Percentiles rank a stretch among this genome's conserved stretches.
These are phyloP conservation scores for Muricea muricata DNA, from an alignment of 92 coral and sea anemone genomes.

Conservation along the genomic window DNA sequence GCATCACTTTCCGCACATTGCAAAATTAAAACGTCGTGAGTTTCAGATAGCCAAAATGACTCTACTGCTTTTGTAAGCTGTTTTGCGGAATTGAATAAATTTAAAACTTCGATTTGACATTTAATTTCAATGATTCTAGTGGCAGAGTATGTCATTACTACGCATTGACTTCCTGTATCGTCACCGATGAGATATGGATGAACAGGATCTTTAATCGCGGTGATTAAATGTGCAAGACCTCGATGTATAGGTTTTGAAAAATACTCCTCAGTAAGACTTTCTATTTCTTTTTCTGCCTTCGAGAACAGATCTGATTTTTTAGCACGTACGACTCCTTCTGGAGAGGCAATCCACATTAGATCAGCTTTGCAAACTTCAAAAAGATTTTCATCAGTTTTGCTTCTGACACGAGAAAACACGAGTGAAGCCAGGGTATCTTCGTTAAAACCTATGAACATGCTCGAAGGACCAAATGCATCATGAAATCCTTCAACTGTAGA, in stretches of 20 bases:
- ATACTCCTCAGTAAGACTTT: slow-evolving; percentile 58
- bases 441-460: slow-evolving; percentile 89
- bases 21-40: slow-evolving; percentile 69
- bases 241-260: slow-evolving; percentile 74
- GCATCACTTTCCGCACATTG: slow-evolving; percentile 95
- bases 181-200: neutral
- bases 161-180: slow-evolving; percentile 61
- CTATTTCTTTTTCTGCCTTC: slow-evolving; percentile 61
- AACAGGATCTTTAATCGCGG: slow-evolving; percentile 12
- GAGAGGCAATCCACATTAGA: slow-evolving; percentile 84
- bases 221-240: slow-evolving; percentile 71
- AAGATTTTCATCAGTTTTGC: slow-evolving; percentile 57
- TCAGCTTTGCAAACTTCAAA: slow-evolving; percentile 75
- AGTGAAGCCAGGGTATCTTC: slow-evolving; percentile 89
- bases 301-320: slow-evolving; percentile 57
- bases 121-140: slow-evolving; percentile 67
- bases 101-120: slow-evolving; percentile 80
- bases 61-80: slow-evolving; percentile 77
- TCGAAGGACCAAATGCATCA: slow-evolving; percentile 71
- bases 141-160: slow-evolving; percentile 89
- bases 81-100: slow-evolving; percentile 92
- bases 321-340: slow-evolving; percentile 91
- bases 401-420: slow-evolving; percentile 75
- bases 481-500: slow-evolving; percentile 64
- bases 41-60: slow-evolving; percentile 76